Base-by-base conservation (phyloP, 2,797 vertebrate genomes). In the Enteromius mattozi region DNA sequence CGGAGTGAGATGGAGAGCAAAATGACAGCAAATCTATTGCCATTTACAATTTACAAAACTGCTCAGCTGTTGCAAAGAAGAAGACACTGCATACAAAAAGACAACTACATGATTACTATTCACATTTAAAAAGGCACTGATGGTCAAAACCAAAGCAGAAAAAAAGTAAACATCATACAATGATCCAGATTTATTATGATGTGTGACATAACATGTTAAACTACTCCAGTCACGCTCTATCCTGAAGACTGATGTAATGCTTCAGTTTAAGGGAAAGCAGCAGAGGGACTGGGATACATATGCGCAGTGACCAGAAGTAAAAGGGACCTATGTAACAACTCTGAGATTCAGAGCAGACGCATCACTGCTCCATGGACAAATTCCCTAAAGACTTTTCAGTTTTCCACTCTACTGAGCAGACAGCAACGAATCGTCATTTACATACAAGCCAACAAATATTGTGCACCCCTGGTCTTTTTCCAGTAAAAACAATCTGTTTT, bases 261-360 rank as follows among this genome's bases (percentile, higher is more conserved):
- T 27, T 69, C 51, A 47, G 49, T 70, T 71, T 24, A 35, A 49
- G 40, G 49, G 21, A 80, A 42, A 83, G 47, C 61, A n/a, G 45
- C 40, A 27, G 35, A 69, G 47, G 6, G 59, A 86, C 47, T 42
- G 27, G n/a, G 42, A 83, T n/a, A 54, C 71, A 71, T 71, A 45
- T 61, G 74, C 33, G 71, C 78, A 30, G 54, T 86, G 81, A 81
- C 78, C 81, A 59, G 71, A 86, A 87, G 81, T 81, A 87, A 87
- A 85, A 61, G n/a, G 12, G 3, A 35, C 51, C 86, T 88, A 83
- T 24, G 51, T 84, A 86, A 88, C 45, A 35, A 35, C 72, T 68
- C 33, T 86, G 77, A 33, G 78, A 84, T 81, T 72, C 45, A 63
- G 66, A 63, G 68, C 56, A 84, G 49, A 80, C 16, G n/a, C 77